These are phyloP conservation scores for Sphaeridia pumilis DNA, from an alignment of 2,888 invertebrate species.

Conservation along the genomic window DNA sequence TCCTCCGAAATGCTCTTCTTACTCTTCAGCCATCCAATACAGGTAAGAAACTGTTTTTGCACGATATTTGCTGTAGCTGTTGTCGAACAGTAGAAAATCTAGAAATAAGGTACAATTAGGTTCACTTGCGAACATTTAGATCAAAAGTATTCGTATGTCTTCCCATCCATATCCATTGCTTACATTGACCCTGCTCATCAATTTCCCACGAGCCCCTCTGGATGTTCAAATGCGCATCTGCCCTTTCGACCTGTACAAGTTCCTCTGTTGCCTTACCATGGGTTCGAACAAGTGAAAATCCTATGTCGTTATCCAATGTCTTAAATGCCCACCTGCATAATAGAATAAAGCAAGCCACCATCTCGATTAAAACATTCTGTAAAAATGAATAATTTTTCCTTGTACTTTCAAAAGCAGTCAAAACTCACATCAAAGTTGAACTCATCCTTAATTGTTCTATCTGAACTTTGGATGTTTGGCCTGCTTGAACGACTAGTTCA, in stretches of 20 bases:
- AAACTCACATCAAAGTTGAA: background rate
- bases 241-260: slow-evolving; percentile 3
- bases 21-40: background rate
- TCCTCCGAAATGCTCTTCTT: too few species aligned
- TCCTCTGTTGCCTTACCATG: slow-evolving; percentile 6
- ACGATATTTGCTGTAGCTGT: slow-evolving; percentile 3
- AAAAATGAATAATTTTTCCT: background rate
- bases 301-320: slow-evolving; percentile 14
- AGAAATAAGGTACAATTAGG: background rate
- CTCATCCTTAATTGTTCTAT: background rate
- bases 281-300: slow-evolving; percentile 2
- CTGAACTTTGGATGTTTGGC: slow-evolving; percentile 7
- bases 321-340: slow-evolving; percentile 14
- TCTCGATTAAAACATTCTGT: background rate
- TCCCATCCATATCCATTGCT: too few species aligned
- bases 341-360: background rate
- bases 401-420: background rate
- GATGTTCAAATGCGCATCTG: slow-evolving; percentile 9
- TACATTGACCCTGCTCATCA: too few species aligned
- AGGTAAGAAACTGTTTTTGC: background rate
- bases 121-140: too few species aligned
- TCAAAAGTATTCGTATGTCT: too few species aligned
- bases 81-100: slow-evolving; percentile 7
- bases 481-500: slow-evolving; percentile 8
- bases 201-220: slow-evolving; percentile 14